phyloP scores from a whole-genome alignment of 1,140 invertebrate genomes.

The Teleopsis dalmanni region DNA sequence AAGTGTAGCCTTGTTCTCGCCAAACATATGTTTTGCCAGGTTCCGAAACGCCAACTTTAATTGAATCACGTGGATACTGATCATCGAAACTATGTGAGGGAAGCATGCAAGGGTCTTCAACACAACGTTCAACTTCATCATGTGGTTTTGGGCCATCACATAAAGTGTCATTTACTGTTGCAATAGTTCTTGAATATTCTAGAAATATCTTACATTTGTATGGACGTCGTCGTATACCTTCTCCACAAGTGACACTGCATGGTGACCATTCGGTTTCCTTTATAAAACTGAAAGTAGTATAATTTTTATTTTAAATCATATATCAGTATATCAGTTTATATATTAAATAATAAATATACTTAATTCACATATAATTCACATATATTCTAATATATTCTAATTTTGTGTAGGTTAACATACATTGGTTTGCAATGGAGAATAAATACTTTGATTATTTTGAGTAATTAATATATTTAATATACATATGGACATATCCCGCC shows the following conservation, averaged over 20 bases:
- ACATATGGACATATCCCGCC: too few relatives aligned
- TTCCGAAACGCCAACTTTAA: slow-evolving; percentile 50
- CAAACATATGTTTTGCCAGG: slow-evolving; percentile 70
- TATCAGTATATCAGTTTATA: too few relatives aligned
- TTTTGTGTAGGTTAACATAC: too few relatives aligned
- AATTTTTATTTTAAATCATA: too few relatives aligned
- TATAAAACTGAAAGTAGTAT: slow-evolving; percentile 46
- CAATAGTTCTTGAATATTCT: slow-evolving; percentile 79
- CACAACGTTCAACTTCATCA: slow-evolving; percentile 71
- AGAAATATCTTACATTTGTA: slow-evolving; percentile 91
- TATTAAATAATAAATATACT: too few relatives aligned
- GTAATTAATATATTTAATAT: too few relatives aligned
- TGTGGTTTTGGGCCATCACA: slow-evolving; percentile 76
- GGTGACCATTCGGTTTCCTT: slow-evolving; percentile 70
- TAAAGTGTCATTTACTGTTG: slow-evolving; percentile 77
- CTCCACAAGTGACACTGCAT: slow-evolving; percentile 83
- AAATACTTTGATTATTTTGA: too few relatives aligned
- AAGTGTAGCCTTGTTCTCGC: slow-evolving; percentile 76
- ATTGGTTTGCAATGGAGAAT: too few relatives aligned
- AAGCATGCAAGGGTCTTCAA: slow-evolving; percentile 63
- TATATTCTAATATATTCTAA: too few relatives aligned
- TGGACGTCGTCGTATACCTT: slow-evolving; percentile 69
- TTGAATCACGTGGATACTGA: slow-evolving; percentile 49
- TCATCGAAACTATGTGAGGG: slow-evolving; percentile 54
- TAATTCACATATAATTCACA: background rate